Percentiles rank a stretch among this genome's conserved stretches.
Conservation (phyloP, 1,140 invertebrate genomes). For the Anoplophora glabripennis region DNA sequence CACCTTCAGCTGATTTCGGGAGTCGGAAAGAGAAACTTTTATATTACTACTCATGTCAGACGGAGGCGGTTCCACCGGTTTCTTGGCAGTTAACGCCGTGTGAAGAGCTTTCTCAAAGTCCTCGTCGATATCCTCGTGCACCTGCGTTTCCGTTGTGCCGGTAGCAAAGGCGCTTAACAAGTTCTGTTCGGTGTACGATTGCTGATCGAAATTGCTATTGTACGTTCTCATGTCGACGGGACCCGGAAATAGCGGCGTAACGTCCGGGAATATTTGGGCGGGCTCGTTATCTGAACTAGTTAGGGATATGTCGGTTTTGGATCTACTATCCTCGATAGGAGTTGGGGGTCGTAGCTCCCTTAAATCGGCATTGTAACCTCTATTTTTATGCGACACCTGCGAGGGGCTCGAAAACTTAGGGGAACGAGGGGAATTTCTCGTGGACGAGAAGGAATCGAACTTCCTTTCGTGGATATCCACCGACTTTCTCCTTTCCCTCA, state of each 20-base stretch:
- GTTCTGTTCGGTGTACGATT: slow-evolving; percentile 57
- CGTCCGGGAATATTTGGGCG: slow-evolving; percentile 54
- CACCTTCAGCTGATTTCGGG: slow-evolving; percentile 80
- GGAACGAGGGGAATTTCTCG: slow-evolving; percentile 57
- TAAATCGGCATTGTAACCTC: slow-evolving; percentile 46
- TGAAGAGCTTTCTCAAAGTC: slow-evolving; percentile 77
- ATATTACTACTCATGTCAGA: slow-evolving; percentile 54
- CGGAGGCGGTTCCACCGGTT: slow-evolving; percentile 52
- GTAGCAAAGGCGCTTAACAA: slow-evolving; percentile 63
- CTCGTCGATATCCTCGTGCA: slow-evolving; percentile 69
- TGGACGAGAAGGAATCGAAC: slow-evolving; percentile 52
- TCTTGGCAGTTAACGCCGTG: slow-evolving; percentile 58
- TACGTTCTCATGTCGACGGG: slow-evolving; percentile 87
- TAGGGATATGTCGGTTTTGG: slow-evolving; percentile 33
- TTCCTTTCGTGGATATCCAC: slow-evolving; percentile 68
- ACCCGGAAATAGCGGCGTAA: slow-evolving; percentile 72
- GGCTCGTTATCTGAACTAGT: slow-evolving; percentile 30
- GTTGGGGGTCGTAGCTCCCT: slow-evolving; percentile 46
- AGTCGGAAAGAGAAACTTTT: slow-evolving; percentile 69
- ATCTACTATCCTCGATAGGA: slow-evolving; percentile 38
- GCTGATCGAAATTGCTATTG: slow-evolving; percentile 56
- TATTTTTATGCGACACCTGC: slow-evolving; percentile 33
- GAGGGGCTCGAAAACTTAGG: slow-evolving; percentile 55
- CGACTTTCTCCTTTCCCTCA: slow-evolving; percentile 76
- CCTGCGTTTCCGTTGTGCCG: slow-evolving; percentile 62